Conservation (phyloP, 1,140 invertebrate genomes). For the Eulimnadia texana region DNA sequence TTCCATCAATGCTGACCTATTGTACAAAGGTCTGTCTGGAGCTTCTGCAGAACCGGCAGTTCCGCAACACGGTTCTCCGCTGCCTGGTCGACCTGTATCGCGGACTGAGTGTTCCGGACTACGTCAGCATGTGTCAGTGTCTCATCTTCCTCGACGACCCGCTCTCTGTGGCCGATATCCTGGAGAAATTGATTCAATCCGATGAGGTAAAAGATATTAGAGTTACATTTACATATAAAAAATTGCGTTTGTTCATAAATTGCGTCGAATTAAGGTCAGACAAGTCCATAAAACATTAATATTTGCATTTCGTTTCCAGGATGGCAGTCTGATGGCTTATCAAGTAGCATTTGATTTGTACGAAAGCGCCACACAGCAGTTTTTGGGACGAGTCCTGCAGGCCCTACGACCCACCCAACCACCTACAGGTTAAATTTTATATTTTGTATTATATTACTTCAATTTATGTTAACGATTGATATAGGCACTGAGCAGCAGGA, state of each 20-base stretch:
- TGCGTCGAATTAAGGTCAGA: not conserved
- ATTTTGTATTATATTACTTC: not conserved
- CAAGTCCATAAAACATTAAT: not conserved
- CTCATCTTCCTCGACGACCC: constrained; percentile 92
- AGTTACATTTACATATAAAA: constrained; percentile 2
- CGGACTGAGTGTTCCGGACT: constrained; percentile 73
- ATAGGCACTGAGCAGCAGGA: not conserved
- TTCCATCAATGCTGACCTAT: constrained; percentile 78
- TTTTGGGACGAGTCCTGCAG: constrained; percentile 73
- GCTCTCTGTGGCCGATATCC: constrained; percentile 70
- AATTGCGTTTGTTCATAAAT: not conserved
- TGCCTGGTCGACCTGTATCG: constrained; percentile 81
- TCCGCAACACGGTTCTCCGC: constrained; percentile 73
- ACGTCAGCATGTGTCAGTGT: constrained; percentile 92
- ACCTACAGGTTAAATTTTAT: constrained; percentile 27
- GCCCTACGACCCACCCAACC: constrained; percentile 65
- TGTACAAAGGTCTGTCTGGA: constrained; percentile 93
- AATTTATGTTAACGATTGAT: not conserved
- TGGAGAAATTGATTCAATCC: constrained; percentile 72
- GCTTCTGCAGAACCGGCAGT: constrained; percentile 80
- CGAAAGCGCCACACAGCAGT: constrained; percentile 97
- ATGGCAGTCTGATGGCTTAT: constrained; percentile 77
- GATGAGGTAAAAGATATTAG: constrained; percentile 41
- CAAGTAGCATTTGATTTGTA: constrained; percentile 99
- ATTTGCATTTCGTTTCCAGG: too few species aligned